These are phyloP conservation scores for Drosophila repletoides DNA, from an alignment of 1,140 invertebrate genomes.

Conservation along the genomic window DNA sequence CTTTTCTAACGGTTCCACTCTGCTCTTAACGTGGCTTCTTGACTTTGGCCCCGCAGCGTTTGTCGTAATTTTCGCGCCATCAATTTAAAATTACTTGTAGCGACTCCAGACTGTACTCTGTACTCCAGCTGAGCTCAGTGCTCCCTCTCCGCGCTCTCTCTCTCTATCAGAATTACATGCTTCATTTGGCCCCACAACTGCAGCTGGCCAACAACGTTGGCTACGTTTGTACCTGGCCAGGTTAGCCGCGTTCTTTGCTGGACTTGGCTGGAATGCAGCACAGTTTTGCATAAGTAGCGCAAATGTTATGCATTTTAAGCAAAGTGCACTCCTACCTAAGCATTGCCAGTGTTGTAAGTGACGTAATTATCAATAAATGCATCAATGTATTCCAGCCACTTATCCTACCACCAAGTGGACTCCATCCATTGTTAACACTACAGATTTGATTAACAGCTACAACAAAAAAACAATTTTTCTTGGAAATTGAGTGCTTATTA, in stretches of 20 bases:
- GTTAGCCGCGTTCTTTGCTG: no score
- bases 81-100: conserved; percentile 70
- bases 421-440: no score
- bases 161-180: conserved; percentile 69
- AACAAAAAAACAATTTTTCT: no score
- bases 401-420: no score
- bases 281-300: conserved; percentile 67
- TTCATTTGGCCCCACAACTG: conserved; percentile 57
- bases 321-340: conserved; percentile 29
- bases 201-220: conserved; percentile 39
- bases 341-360: conserved; percentile 41
- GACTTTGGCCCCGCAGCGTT: conserved; percentile 57
- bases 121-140: no score
- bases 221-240: conserved; percentile 23
- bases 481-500: no score
- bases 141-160: conserved; percentile 26
- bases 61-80: conserved; percentile 78
- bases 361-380: conserved; percentile 67
- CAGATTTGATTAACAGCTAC: no score
- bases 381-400: conserved; percentile 42
- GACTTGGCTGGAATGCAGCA: conserved; percentile 43
- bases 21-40: conserved; percentile 51
- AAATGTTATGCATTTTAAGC: conserved; percentile 68
- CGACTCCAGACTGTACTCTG: no score
- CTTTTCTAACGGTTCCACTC: conserved; percentile 59